A percentile compares a stretch with the other conserved stretches of the same genome.
Evolutionary conservation across 1,140 invertebrate species (phyloP).

Genomic region (Popillia japonica): DNA sequence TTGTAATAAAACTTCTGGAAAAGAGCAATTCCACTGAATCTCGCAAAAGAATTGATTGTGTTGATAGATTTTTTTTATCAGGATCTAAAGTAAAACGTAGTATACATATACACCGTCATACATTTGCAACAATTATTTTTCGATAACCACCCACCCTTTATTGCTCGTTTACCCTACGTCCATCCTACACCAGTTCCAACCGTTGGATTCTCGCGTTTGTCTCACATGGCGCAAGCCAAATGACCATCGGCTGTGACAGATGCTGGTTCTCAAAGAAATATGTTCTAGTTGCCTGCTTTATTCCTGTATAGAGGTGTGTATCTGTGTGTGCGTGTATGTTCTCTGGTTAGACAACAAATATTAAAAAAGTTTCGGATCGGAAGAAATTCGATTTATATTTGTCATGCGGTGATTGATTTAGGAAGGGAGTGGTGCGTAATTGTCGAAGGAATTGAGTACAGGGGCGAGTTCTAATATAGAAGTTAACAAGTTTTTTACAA

Average conservation of each 20-base stretch:
- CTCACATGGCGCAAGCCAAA: constrained; percentile 17
- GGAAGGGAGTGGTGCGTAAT: neutral
- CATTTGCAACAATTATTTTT: neutral
- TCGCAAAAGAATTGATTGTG: too few species aligned
- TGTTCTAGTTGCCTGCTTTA: constrained; percentile 16
- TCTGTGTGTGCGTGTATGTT: neutral
- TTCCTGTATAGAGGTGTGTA: neutral
- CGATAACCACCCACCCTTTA: too few species aligned
- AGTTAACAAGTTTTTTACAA: too few species aligned
- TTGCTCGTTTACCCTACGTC: neutral
- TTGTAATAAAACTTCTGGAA: too few species aligned
- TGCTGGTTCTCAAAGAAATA: constrained; percentile 12
- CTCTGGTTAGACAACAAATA: constrained; percentile 22
- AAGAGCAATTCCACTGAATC: too few species aligned
- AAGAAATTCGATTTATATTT: constrained; percentile 16
- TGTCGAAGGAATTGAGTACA: neutral
- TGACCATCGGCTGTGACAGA: constrained; percentile 10
- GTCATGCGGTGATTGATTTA: constrained; percentile 5
- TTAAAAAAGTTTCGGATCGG: constrained; percentile 24
- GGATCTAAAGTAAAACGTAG: too few species aligned
- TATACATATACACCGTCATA: neutral
- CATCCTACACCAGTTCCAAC: neutral
- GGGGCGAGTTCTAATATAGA: neutral
- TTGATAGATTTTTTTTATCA: too few species aligned
- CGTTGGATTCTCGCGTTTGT: neutral